Evolutionary conservation across 2,797 vertebrate genomes (phyloP).

Genomic region (Anas capensis): DNA sequence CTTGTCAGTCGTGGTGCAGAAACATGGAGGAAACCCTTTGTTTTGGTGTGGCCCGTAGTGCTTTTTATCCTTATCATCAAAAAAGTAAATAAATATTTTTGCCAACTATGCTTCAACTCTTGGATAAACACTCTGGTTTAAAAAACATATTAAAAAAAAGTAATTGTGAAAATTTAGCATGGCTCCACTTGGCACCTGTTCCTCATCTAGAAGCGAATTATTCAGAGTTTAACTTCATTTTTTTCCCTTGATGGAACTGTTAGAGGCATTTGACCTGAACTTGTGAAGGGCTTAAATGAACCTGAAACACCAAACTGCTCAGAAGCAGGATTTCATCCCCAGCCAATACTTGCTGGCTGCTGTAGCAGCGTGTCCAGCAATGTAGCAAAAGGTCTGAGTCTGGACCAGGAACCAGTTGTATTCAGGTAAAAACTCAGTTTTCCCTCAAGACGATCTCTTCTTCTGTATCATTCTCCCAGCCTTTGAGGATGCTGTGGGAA

Average conservation of each 20-base stretch:
- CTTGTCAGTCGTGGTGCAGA: not conserved
- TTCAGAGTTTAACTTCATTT: not conserved
- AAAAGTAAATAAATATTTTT: not conserved
- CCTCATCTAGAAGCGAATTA: not conserved
- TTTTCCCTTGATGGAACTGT: not conserved
- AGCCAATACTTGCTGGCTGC: not conserved
- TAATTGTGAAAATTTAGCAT: not conserved
- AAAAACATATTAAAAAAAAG: not conserved
- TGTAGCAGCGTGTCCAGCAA: not conserved
- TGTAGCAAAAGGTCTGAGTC: not conserved
- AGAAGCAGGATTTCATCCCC: not conserved
- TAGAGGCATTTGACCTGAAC: not conserved
- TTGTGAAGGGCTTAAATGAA: not conserved
- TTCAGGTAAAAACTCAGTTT: not conserved
- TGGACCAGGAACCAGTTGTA: rapidly evolving
- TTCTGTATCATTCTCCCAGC: not conserved
- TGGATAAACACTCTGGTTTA: not conserved
- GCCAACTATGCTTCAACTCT: not conserved
- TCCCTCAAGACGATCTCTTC: not conserved
- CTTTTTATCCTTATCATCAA: not conserved
- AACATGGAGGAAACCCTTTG: not conserved
- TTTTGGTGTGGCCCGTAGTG: not conserved
- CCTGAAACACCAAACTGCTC: not conserved
- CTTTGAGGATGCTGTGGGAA: not conserved
- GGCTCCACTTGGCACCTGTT: not conserved